Evolutionary conservation across 2,797 vertebrate species (phyloP).

Genomic region (Prionace glauca): DNA sequence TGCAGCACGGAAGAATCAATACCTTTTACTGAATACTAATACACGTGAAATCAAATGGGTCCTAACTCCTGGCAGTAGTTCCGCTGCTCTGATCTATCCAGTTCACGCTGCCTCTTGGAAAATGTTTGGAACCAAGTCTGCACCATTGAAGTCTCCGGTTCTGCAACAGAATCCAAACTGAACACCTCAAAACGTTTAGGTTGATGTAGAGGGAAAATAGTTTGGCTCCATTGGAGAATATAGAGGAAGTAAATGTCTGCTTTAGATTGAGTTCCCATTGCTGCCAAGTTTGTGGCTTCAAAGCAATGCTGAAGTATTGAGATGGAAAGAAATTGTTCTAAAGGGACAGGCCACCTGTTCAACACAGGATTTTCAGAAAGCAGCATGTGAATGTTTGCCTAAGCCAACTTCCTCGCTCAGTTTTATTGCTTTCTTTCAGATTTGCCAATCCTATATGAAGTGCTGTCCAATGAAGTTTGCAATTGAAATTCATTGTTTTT

Average conservation of each 20-base stretch:
- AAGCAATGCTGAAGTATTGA: neutral
- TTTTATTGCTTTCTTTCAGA: constrained; percentile 1
- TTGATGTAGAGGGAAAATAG: neutral
- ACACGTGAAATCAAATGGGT: neutral
- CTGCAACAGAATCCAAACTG: neutral
- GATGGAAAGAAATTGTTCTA: constrained; percentile 5
- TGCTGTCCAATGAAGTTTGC: neutral
- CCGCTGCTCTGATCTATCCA: no score
- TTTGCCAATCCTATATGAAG: neutral
- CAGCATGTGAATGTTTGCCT: neutral
- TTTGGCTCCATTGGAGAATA: constrained; percentile 17
- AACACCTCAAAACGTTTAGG: neutral
- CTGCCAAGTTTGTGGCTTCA: constrained; percentile 7
- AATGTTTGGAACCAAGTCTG: neutral
- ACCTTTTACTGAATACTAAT: no score
- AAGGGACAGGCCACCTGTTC: constrained; percentile 28
- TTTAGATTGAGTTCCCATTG: neutral
- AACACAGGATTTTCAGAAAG: neutral
- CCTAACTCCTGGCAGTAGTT: neutral
- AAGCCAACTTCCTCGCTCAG: neutral
- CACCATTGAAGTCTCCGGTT: neutral
- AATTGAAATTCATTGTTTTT: constrained; percentile 1
- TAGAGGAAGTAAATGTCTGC: neutral
- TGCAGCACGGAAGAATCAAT: no score
- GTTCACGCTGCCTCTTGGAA: neutral